Conservation (phyloP, 2,888 invertebrate genomes). For the Eristalis arbustorum region DNA sequence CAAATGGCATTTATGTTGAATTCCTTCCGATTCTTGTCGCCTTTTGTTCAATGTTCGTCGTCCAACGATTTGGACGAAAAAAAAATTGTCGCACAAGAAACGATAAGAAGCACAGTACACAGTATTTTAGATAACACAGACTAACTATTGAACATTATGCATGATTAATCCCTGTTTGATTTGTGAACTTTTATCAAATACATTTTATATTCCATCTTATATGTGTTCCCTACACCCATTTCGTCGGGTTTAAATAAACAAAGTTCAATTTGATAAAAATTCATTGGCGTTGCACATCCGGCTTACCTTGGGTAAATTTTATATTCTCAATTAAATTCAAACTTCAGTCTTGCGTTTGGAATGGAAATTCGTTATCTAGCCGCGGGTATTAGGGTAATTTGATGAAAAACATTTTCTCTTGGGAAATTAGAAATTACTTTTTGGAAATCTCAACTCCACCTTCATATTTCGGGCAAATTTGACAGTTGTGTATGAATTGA, state of each 20-base stretch:
- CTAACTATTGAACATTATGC: neutral
- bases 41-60: constrained; percentile 4
- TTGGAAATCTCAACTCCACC: constrained; percentile 54
- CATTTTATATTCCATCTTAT: neutral
- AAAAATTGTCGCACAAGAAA: constrained; percentile 3
- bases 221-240: neutral
- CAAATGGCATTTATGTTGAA: constrained; percentile 41
- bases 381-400: constrained; percentile 45
- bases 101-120: neutral
- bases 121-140: neutral
- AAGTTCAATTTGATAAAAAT: constrained; percentile 5
- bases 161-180: neutral
- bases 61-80: no score
- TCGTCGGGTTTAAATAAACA: constrained; percentile 33
- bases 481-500: constrained; percentile 27
- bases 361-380: constrained; percentile 27
- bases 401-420: constrained; percentile 61
- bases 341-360: constrained; percentile 21
- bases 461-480: constrained; percentile 41
- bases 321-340: constrained; percentile 26
- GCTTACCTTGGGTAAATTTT: constrained; percentile 43
- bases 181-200: neutral
- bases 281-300: neutral
- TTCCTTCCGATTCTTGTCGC: constrained; percentile 7
- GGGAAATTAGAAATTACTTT: constrained; percentile 36